Base-by-base conservation (phyloP, 2,888 invertebrate species). In the Rhamphomyia laevipes region DNA sequence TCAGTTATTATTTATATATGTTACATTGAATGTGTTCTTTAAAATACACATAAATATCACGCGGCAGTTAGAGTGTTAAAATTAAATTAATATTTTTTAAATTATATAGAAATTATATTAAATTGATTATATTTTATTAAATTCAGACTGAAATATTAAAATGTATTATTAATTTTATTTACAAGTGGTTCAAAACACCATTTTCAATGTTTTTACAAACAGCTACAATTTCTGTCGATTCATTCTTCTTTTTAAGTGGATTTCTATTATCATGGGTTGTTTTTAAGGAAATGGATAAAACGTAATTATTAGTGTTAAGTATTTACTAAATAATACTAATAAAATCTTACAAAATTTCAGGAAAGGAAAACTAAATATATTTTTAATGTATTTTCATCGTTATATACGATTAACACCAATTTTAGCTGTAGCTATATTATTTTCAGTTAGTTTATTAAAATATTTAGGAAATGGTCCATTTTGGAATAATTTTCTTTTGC, bases 211-310 rank as follows among this genome's bases (percentile, higher is more conserved):
- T 69, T 37, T 60, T 67, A 2, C 57, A 70, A 63, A 56, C 75
- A 61, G 77, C 69, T 56, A 56, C 75, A 1, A 66, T 78, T 7
- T 74, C 77, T 2, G 81, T 81, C 1, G 82, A 82, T 51, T 78
- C 80, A 0, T 82, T 82, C 62, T 79, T 82, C 58, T 63, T 77
- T 17, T 62, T 81, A 56, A 78, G 79, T 55, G 81, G 81, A 5
- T 62, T 81, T 38, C 63, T 82, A 1, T 73, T 74, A 49, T 71
- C 76, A 45, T 64, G 67, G 64, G 63, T 64, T 18, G 62, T 67
- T 4, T 67, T 69, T 52, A 66, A 65, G 10, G 66, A 70, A 54
- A 58, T 70, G 61, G 68, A 70, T 45, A 63, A 60, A 41, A 67
- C 62, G 63, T 64, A 58, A 13, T 35, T 35, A n/a, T n/a, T n/a